Percentiles rank a stretch among this genome's conserved stretches.
These are phyloP conservation scores for Cantharis rufa DNA, from an alignment of 2,888 invertebrate species.

Conservation along the genomic window DNA sequence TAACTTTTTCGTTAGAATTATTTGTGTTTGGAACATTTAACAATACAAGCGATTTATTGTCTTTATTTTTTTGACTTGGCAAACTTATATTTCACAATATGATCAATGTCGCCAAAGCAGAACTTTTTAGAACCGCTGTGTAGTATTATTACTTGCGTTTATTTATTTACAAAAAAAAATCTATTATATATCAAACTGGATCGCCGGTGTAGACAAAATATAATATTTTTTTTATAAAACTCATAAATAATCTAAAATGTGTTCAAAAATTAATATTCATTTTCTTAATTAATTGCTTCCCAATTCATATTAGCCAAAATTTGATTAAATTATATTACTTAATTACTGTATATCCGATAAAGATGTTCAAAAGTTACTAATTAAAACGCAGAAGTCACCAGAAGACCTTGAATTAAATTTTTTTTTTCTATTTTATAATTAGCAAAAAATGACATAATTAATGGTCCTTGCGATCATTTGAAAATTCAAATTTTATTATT, in stretches of 20 bases:
- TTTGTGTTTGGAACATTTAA: background rate
- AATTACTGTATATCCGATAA: background rate
- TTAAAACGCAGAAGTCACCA: background rate
- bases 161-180: background rate
- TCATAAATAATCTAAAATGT: background rate
- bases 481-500: background rate
- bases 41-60: background rate
- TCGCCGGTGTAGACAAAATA: background rate
- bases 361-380: background rate
- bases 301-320: background rate
- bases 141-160: background rate
- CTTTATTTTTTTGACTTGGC: background rate
- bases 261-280: background rate
- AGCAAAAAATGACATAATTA: background rate
- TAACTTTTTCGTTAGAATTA: background rate
- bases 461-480: background rate
- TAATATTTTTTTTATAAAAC: background rate
- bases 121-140: background rate
- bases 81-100: background rate
- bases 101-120: background rate
- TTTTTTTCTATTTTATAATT: background rate
- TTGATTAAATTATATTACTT: background rate
- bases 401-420: background rate
- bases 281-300: background rate
- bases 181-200: background rate